Conservation (phyloP, 1,140 invertebrate species). For the Pseudachorutes palmiensis region DNA sequence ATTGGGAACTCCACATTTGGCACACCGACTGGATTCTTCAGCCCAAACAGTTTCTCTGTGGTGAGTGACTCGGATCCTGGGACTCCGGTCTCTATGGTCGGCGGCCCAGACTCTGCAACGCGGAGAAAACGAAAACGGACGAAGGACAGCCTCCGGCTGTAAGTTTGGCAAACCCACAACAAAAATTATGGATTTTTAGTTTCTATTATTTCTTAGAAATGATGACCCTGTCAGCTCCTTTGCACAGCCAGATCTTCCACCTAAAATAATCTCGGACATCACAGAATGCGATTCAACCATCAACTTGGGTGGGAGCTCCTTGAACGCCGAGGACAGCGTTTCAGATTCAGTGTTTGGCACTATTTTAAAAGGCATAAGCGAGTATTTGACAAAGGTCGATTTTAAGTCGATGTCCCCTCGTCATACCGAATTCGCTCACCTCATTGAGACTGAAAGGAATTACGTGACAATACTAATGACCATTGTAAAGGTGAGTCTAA, state of each 20-base stretch:
- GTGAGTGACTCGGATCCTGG: slow-evolving; percentile 23
- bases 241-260: slow-evolving; percentile 19
- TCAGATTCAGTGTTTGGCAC: slow-evolving; percentile 28
- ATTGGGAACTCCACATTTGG: slow-evolving; percentile 22
- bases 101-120: slow-evolving; percentile 24
- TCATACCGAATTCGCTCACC: slow-evolving; percentile 82
- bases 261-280: slow-evolving; percentile 15
- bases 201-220: slow-evolving; percentile 6
- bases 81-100: slow-evolving; percentile 17
- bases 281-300: slow-evolving; percentile 15
- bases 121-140: slow-evolving; percentile 63
- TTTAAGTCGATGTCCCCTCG: slow-evolving; percentile 57
- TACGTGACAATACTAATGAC: slow-evolving; percentile 91
- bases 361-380: slow-evolving; percentile 27
- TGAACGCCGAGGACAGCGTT: slow-evolving; percentile 25
- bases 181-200: too few species aligned
- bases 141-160: slow-evolving; percentile 47
- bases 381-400: slow-evolving; percentile 20
- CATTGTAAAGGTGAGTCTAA: slow-evolving; percentile 64
- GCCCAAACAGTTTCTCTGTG: not conserved
- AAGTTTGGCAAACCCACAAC: too few species aligned
- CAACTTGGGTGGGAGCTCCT: slow-evolving; percentile 31
- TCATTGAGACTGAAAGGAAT: slow-evolving; percentile 92
- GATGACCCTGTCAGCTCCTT: slow-evolving; percentile 13
- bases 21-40: slow-evolving; percentile 10